phyloP scores from a whole-genome alignment of 2,113 vertebrate genomes.

The Boleophthalmus pectinirostris region DNA sequence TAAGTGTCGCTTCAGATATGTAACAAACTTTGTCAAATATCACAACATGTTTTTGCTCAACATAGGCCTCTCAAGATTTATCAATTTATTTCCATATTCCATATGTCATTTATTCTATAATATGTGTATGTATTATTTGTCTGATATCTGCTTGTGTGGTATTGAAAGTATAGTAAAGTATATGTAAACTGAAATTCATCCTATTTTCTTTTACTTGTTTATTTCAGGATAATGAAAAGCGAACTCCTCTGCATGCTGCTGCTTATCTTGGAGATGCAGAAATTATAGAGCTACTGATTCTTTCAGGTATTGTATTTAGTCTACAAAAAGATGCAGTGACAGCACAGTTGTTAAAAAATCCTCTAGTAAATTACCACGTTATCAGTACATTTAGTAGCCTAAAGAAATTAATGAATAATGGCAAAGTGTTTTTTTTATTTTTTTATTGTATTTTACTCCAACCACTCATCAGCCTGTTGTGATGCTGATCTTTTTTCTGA shows the following conservation, averaged over 20 bases:
- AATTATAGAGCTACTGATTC: slow-evolving; percentile 98
- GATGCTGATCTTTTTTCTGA: slow-evolving; percentile 20
- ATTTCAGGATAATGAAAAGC: slow-evolving; percentile 95
- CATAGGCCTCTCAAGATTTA: background rate
- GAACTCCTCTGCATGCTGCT: slow-evolving; percentile 97
- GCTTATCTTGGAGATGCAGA: slow-evolving; percentile 98
- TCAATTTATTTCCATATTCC: too few species aligned
- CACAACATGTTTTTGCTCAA: background rate
- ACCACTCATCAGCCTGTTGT: background rate
- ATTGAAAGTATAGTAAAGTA: background rate
- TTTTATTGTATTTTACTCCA: background rate
- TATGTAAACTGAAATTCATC: background rate
- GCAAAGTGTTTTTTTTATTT: too few species aligned
- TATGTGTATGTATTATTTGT: background rate
- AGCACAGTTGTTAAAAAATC: too few species aligned
- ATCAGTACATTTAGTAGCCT: too few species aligned
- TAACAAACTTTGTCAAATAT: slow-evolving; percentile 19
- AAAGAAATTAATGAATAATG: background rate
- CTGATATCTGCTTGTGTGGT: background rate
- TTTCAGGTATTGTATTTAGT: slow-evolving; percentile 86
- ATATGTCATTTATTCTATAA: too few species aligned
- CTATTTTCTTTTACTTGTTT: slow-evolving; percentile 41
- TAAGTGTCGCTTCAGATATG: slow-evolving; percentile 4
- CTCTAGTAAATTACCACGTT: too few species aligned
- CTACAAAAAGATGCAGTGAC: background rate